A percentile compares a stretch with the other conserved stretches of the same genome.
Conservation (phyloP, 2,797 vertebrate species). For the Threskiornis aethiopicus region DNA sequence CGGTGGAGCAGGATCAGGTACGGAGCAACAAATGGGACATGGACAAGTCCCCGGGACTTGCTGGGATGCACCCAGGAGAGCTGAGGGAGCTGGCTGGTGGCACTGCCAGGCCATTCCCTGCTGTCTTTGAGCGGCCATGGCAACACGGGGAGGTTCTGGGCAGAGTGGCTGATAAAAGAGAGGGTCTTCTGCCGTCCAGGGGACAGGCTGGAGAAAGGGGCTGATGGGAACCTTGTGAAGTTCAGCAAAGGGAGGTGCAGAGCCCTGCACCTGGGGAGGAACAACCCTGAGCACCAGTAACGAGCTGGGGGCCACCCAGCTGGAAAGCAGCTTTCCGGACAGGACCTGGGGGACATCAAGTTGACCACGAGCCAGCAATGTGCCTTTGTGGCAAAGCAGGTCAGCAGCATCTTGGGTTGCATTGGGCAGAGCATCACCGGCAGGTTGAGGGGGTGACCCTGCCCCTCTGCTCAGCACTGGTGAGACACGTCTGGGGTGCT, state of each 20-base stretch:
- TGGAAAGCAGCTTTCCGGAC: neutral
- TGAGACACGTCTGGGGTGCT: neutral
- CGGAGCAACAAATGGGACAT: fast-evolving
- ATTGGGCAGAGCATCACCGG: neutral
- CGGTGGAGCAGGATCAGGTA: neutral
- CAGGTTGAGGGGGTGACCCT: neutral
- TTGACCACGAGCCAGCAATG: neutral
- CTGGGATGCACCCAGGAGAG: neutral
- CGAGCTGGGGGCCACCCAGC: neutral
- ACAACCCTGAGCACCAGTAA: neutral
- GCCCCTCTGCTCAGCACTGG: neutral
- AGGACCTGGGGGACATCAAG: neutral
- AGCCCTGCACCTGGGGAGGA: neutral
- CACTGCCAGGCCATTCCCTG: neutral
- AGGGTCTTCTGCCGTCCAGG: neutral
- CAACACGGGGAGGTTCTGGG: neutral
- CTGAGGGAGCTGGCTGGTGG: neutral
- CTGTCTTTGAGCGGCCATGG: neutral
- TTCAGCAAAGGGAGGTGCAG: neutral
- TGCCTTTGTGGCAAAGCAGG: neutral
- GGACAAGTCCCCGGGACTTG: neutral
- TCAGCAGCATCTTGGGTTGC: neutral
- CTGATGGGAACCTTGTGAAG: neutral
- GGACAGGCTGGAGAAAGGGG: neutral
- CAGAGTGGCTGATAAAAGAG: neutral